Percentiles rank a stretch among this genome's conserved stretches.
phyloP scores from a whole-genome alignment of 2,113 vertebrate genomes.

The Syngnathoides biaculeatus region DNA sequence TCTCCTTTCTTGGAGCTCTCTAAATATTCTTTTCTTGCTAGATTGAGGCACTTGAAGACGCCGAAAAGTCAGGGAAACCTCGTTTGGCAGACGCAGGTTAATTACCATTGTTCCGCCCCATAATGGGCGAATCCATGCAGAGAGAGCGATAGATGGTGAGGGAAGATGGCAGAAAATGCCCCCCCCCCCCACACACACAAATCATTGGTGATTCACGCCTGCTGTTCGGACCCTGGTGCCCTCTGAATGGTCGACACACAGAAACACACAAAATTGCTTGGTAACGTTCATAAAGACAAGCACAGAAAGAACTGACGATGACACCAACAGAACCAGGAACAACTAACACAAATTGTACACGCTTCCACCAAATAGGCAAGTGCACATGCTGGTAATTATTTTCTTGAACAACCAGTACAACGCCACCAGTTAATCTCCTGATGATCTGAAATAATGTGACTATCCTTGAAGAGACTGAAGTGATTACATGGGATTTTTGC shows the following conservation, averaged over 20 bases:
- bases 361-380: too few species aligned
- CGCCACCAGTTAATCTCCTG: too few species aligned
- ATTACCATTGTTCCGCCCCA: slow-evolving; percentile 34
- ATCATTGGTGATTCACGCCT: slow-evolving; percentile 51
- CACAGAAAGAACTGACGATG: neutral
- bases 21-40: too few species aligned
- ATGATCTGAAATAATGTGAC: too few species aligned
- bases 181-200: slow-evolving; percentile 26
- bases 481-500: too few species aligned
- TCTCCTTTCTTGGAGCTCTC: neutral
- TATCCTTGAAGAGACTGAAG: too few species aligned
- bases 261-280: neutral
- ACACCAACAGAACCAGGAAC: slow-evolving; percentile 10
- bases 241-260: slow-evolving; percentile 47
- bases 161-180: neutral
- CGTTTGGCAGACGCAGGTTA: neutral
- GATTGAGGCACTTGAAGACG: neutral
- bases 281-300: too few species aligned
- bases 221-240: slow-evolving; percentile 45
- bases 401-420: too few species aligned
- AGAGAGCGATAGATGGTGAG: slow-evolving; percentile 10
- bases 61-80: neutral
- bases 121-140: slow-evolving; percentile 29
- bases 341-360: too few species aligned
- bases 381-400: too few species aligned